Evolutionary conservation across 2,888 invertebrate genomes (phyloP), one percentile per base, ranked within the genome.

Genomic region (Rhimphoctona megacephalus): DNA sequence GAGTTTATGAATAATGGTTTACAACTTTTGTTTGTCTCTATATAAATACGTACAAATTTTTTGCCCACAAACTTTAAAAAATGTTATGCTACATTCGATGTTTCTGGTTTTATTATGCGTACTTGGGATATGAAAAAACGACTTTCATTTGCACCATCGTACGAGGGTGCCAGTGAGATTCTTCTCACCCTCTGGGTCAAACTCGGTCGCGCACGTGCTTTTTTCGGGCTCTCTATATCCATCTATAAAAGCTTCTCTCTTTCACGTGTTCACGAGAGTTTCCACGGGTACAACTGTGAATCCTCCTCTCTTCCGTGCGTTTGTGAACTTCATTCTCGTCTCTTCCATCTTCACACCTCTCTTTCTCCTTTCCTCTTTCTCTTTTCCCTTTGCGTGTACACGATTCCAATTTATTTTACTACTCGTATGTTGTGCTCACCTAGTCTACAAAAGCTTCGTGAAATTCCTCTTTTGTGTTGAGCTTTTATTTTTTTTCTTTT

Each of bases 11-110:
- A 2, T 11, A 5, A 57, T 25, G 22, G 2, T 57, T 25, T 57
- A 57, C 11, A 0, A 25, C 22, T 25, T 25, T 22, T 9, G 2
- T 4, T 14, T 72, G 3, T 49, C 70, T 30, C 33, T 33, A 72
- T n/a, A 33, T 33, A 52, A 52, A 49, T 30, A 72, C 22, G 9
- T 33, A 25, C 22, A 49, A 46, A 2, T 70, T 49, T 81, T 73
- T 52, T 43, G 33, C 64, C 25, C 85, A 92, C 90, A 90, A 91
- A 92, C 91, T 88, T 90, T 91, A 91, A 92, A 92, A 93, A 92
- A 93, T 92, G 92, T 87, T 36, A 43, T 17, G 78, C 39, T 46
- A 36, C 36, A 77, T 66, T 66, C 73, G 46, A 33, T 33, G 19
- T 67, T 57, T 72, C 46, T 78, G 8, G 64, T 19, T 52, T 19